Evolutionary conservation across 2,888 invertebrate genomes (phyloP).

Genomic region (Nomada ruficornis): DNA sequence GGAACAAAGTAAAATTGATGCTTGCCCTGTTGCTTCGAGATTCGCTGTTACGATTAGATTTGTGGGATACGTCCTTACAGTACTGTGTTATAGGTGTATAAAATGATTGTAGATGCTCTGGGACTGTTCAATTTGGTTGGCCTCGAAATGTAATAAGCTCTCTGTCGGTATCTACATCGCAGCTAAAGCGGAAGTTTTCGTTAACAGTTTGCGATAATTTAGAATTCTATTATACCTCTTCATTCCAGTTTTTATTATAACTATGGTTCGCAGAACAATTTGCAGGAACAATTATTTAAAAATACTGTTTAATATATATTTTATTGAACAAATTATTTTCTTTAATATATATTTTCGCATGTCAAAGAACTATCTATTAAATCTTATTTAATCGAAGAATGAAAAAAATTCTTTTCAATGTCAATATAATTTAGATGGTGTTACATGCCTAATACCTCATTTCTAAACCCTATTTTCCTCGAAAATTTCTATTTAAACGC

Average conservation of each 20-base stretch:
- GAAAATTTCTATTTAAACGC: conserved; percentile 4
- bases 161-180: too few species aligned
- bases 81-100: not conserved
- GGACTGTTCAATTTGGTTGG: not conserved
- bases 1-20: conserved; percentile 12
- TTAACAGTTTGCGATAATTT: too few species aligned
- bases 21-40: conserved; percentile 20
- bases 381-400: not conserved
- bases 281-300: too few species aligned
- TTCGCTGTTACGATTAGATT: conserved; percentile 13
- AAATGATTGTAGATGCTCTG: not conserved
- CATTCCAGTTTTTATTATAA: too few species aligned
- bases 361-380: too few species aligned
- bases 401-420: not conserved
- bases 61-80: not conserved
- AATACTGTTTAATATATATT: too few species aligned
- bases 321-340: too few species aligned
- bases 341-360: too few species aligned
- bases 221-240: too few species aligned
- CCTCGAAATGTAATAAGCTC: too few species aligned
- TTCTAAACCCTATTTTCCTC: not conserved
- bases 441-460: not conserved
- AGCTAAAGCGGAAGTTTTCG: too few species aligned
- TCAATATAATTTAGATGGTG: not conserved
- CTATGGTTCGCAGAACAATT: too few species aligned